Conservation (phyloP, 2,113 vertebrate species). For the sheep (Ovis aries) region ARS-UI_Ramb_v3.0 NC_056071.1:54926501-54927000, state of each 20-base stretch:
- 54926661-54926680: neutral
- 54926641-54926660: neutral
- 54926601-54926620: neutral
- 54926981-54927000: neutral
- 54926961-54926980: accelerated
- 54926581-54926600: neutral
- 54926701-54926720: neutral
- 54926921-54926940: neutral
- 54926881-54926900: neutral
- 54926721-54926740: neutral
- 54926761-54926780: neutral
- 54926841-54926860: neutral
- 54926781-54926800: neutral
- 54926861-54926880: neutral
- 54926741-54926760: neutral
- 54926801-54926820: neutral
- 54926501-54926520: neutral
- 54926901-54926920: neutral
- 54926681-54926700: neutral
- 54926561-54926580: neutral
- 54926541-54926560: neutral
- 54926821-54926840: neutral
- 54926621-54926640: neutral
- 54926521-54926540: neutral
- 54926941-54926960: neutral